Evolutionary conservation across 2,888 invertebrate species (phyloP).

Genomic region (Cybosia mesomella): DNA sequence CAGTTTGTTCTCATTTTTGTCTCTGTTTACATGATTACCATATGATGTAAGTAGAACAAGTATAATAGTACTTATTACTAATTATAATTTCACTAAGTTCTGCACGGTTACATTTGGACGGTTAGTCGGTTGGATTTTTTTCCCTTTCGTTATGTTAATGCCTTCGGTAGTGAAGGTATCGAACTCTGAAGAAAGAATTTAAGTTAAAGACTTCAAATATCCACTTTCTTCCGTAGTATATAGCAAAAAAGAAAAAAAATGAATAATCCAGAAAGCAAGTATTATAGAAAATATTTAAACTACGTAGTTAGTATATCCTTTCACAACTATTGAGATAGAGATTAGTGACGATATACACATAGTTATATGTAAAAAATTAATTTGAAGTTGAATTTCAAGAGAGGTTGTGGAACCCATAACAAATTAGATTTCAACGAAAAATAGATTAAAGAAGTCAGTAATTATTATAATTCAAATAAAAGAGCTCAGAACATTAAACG

Average conservation of each 20-base stretch:
- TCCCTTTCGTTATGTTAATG: conserved; percentile 4
- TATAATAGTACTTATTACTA: conserved; percentile 17
- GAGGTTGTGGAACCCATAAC: not conserved
- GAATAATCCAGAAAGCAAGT: not conserved
- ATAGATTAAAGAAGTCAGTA: not conserved
- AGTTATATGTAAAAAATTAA: too few relatives aligned
- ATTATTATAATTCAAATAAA: not conserved
- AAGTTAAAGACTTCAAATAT: too few relatives aligned
- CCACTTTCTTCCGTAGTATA: not conserved
- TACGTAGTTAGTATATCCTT: not conserved
- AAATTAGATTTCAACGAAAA: not conserved
- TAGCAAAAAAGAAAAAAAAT: not conserved
- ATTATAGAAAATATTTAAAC: not conserved
- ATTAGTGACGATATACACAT: not conserved
- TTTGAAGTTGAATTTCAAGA: not conserved
- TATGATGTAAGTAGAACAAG: conserved; percentile 36
- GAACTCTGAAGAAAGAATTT: not conserved
- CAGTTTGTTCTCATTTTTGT: conserved; percentile 44
- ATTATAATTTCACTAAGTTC: conserved; percentile 12
- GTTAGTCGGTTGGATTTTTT: not conserved
- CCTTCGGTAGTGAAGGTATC: not conserved
- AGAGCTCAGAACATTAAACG: not conserved
- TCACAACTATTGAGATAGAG: not conserved
- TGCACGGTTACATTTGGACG: not conserved
- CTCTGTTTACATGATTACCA: conserved; percentile 33